A percentile compares a stretch with the other conserved stretches of the same genome.
phyloP scores from a whole-genome alignment of 2,113 vertebrate species.

The Platycercus adscitus region DNA sequence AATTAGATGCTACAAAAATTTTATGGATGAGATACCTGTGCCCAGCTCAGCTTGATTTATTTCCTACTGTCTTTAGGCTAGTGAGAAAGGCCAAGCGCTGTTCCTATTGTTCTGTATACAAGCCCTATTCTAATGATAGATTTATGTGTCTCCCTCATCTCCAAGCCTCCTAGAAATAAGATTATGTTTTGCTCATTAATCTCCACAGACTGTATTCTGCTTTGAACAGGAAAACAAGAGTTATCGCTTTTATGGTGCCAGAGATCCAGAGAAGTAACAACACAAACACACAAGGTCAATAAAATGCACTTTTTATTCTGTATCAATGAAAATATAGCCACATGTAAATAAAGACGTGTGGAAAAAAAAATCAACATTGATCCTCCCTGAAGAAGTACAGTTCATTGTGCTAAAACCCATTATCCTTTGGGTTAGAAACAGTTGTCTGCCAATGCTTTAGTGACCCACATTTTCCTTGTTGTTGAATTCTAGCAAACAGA shows the following conservation, averaged over 20 bases:
- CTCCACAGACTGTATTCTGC: neutral
- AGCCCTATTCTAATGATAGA: neutral
- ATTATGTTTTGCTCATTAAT: conserved; percentile 16
- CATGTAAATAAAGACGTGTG: conserved; percentile 79
- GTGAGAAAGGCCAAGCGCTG: neutral
- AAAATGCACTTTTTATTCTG: conserved; percentile 83
- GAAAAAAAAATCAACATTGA: conserved; percentile 66
- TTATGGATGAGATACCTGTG: neutral
- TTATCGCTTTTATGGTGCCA: neutral
- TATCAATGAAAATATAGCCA: conserved; percentile 83
- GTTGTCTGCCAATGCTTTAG: conserved; percentile 73
- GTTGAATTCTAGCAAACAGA: conserved; percentile 55
- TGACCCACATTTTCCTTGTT: conserved; percentile 41
- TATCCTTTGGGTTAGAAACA: conserved; percentile 74
- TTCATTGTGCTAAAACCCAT: conserved; percentile 83
- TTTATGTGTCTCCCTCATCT: neutral
- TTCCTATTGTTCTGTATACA: neutral
- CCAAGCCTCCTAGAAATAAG: conserved; percentile 17
- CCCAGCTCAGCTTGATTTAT: conserved; percentile 20
- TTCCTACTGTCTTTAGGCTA: neutral
- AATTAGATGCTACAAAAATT: neutral
- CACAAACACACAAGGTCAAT: conserved; percentile 58
- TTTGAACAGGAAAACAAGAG: neutral
- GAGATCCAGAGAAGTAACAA: neutral
- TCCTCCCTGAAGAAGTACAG: conserved; percentile 80